phyloP scores from a whole-genome alignment of 2,113 vertebrate species.

The Cololabis saira region DNA sequence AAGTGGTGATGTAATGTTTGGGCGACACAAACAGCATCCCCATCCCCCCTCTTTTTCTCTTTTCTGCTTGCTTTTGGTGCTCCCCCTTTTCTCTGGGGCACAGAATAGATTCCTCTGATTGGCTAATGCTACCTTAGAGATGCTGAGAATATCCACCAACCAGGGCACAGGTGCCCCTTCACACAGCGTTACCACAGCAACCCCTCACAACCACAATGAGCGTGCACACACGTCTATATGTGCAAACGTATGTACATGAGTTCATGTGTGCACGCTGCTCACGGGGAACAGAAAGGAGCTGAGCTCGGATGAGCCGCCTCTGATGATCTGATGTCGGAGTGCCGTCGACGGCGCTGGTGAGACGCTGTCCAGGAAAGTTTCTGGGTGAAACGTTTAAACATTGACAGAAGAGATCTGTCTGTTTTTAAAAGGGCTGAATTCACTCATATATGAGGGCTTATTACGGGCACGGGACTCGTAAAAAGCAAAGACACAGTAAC shows the following conservation, averaged over 20 bases:
- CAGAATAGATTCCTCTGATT: conserved; percentile 60
- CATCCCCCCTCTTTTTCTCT: conserved; percentile 41
- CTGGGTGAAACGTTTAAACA: too few species aligned
- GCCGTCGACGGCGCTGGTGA: too few species aligned
- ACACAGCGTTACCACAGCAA: conserved; percentile 81
- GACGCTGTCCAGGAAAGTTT: background rate
- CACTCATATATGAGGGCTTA: too few species aligned
- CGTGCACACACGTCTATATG: conserved; percentile 35
- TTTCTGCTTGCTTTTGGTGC: conserved; percentile 51
- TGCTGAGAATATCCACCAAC: conserved; percentile 84
- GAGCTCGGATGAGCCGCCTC: conserved; percentile 31
- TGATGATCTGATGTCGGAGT: conserved; percentile 7
- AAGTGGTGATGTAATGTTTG: conserved; percentile 70
- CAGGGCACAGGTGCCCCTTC: conserved; percentile 74
- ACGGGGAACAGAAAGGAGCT: conserved; percentile 26
- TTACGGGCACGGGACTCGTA: too few species aligned
- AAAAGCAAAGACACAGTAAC: too few species aligned
- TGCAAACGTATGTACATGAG: conserved; percentile 13
- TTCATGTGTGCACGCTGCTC: conserved; percentile 21
- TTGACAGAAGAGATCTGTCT: too few species aligned
- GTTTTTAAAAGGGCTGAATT: too few species aligned
- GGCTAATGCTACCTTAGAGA: conserved; percentile 74
- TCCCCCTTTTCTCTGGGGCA: conserved; percentile 65
- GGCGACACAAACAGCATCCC: conserved; percentile 57
- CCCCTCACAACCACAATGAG: conserved; percentile 72